Evolutionary conservation across 2,113 vertebrate species (phyloP), one percentile per base, ranked within the genome.

Genomic region (Zapornia atra): DNA sequence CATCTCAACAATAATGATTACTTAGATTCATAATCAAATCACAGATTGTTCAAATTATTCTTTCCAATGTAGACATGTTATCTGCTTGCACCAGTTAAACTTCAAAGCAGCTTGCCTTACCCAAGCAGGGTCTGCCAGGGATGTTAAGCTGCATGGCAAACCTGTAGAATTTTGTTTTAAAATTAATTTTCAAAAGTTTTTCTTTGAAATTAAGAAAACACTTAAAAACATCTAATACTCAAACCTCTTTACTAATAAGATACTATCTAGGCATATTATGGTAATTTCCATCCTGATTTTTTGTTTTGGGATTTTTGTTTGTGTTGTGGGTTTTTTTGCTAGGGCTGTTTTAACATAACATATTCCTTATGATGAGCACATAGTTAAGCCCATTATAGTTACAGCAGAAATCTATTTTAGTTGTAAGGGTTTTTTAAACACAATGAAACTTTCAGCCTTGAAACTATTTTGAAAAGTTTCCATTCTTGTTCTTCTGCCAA

Each of bases 401-500:
- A 75, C 5, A 87, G 14, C 7, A 82, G 33, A 86, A 92, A 76
- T 53, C 24, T 53, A 44, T 64, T 84, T 40, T 20, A 48, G 29
- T 31, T 44, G 3, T 46, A 13, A 44, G 50, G 48, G 22, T 19
- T 33, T n/a, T 64, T 82, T 73, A 44, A 60, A 69, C 17, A 70
- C 34, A 71, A 13, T 84, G 63, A 76, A 92, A 59, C n/a, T 59
- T 88, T 73, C 33, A 57, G 66, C 28, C 59, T 85, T 65, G 38
- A 69, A 95, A 96, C 22, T 6, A 72, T 56, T 96, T 82, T 0
- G 85, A 28, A 26, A 91, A 51, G 15, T 51, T 96, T 87, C 59
- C 59, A 82, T 53, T 84, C 75, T 68, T 93, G 61, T 85, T 76
- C 76, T 69, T 88, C 57, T 88, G 90, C 70, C 94, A 93, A 91